Conservation (phyloP, 2,888 invertebrate genomes). For the Leptinotarsa peninsularis region DNA sequence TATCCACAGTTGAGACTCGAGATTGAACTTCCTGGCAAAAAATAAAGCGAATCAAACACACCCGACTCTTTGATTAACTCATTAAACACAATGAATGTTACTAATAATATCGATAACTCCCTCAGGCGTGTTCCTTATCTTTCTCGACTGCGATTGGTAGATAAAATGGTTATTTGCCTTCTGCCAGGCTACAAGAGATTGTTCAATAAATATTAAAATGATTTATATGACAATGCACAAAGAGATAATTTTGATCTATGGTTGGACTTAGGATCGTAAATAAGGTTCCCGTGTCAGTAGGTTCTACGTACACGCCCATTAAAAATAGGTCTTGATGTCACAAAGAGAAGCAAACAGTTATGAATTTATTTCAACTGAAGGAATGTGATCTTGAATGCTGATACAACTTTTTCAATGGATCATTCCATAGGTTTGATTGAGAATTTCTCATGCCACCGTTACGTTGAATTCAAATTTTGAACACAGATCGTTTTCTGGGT, state of each 20-base stretch:
- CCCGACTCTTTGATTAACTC: background rate
- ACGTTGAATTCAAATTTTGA: too few relatives aligned
- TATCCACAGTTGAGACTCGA: background rate
- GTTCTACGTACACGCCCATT: background rate
- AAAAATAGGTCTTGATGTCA: background rate
- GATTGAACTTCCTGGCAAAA: conserved; percentile 2
- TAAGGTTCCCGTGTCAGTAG: conserved; percentile 9
- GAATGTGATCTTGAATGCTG: too few relatives aligned
- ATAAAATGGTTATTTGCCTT: background rate
- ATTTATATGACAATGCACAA: conserved; percentile 23
- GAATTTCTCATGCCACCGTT: too few relatives aligned
- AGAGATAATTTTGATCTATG: conserved; percentile 26
- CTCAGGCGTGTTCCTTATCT: conserved; percentile 6
- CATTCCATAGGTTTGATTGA: too few relatives aligned
- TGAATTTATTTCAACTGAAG: too few relatives aligned
- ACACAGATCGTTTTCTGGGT: too few relatives aligned
- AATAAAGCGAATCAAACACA: conserved; percentile 3
- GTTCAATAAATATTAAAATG: conserved; percentile 16
- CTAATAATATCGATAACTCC: background rate
- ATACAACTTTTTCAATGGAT: too few relatives aligned
- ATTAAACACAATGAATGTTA: background rate
- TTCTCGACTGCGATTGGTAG: background rate
- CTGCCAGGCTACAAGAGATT: conserved; percentile 2
- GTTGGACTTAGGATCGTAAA: conserved; percentile 22
- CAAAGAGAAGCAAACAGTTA: background rate